These are phyloP conservation scores for Pseudomyrmex sp. DNA, from an alignment of 1,140 invertebrate genomes.

Conservation along the genomic window DNA sequence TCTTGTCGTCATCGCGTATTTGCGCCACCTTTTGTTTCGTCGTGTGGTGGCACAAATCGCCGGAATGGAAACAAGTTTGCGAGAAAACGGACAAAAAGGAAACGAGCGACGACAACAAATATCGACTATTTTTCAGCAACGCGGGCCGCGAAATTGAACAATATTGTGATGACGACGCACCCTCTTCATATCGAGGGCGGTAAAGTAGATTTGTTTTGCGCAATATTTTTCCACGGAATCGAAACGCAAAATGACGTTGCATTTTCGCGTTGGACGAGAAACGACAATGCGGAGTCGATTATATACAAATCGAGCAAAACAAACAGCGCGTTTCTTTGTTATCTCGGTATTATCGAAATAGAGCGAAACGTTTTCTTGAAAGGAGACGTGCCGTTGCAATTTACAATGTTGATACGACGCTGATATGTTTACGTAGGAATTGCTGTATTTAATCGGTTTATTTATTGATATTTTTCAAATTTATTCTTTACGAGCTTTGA, in stretches of 20 bases:
- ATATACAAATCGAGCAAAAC: constrained; percentile 16
- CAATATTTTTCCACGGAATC: constrained; percentile 35
- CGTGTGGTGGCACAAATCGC: neutral
- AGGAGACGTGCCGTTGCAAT: neutral
- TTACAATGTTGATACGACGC: neutral
- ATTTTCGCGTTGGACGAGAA: neutral
- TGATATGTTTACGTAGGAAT: neutral
- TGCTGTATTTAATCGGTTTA: no score
- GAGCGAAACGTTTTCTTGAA: neutral
- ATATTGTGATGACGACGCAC: constrained; percentile 21
- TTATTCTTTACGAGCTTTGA: no score
- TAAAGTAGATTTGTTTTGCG: constrained; percentile 27
- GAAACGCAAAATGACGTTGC: constrained; percentile 31
- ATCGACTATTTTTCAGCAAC: neutral
- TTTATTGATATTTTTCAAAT: neutral
- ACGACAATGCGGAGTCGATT: constrained; percentile 20
- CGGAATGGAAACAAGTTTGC: constrained; percentile 17
- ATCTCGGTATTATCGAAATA: constrained; percentile 26
- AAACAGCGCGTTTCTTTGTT: neutral
- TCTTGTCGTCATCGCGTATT: neutral
- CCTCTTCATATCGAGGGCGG: constrained; percentile 45
- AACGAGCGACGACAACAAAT: neutral
- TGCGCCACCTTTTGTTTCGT: constrained; percentile 1
- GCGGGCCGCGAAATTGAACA: constrained; percentile 44
- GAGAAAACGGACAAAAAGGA: constrained; percentile 22